A percentile compares a stretch with the other conserved stretches of the same genome.
Conservation (phyloP, 1,140 invertebrate genomes). For the Aradophagus sp. region DNA sequence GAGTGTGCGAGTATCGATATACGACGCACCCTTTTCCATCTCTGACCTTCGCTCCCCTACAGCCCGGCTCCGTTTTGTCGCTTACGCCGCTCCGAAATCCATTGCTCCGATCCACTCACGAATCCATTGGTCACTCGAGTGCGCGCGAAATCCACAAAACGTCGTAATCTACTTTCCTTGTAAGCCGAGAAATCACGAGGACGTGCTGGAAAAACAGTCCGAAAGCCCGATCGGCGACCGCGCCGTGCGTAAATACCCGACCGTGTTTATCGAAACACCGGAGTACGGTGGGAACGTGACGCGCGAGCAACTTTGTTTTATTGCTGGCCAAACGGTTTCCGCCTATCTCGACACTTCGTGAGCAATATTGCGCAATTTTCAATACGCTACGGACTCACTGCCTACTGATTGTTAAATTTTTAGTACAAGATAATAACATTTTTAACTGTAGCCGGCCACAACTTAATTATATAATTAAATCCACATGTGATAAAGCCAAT, state of each 20-base stretch:
- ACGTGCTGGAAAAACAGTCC: conserved; percentile 43
- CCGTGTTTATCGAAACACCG: neutral
- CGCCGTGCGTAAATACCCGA: neutral
- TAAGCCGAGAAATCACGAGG: conserved; percentile 57
- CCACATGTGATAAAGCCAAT: too few species aligned
- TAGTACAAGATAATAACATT: too few species aligned
- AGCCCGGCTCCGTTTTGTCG: conserved; percentile 50
- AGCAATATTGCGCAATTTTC: too few species aligned
- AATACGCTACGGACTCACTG: too few species aligned
- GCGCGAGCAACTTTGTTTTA: conserved; percentile 1
- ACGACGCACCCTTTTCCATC: conserved; percentile 67
- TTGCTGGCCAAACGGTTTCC: too few species aligned
- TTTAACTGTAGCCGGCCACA: too few species aligned
- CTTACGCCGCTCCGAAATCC: conserved; percentile 44
- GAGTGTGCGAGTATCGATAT: conserved; percentile 71
- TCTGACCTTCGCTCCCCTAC: conserved; percentile 59
- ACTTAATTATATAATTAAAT: too few species aligned
- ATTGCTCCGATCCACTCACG: conserved; percentile 62
- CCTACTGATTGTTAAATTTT: too few species aligned
- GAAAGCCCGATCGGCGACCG: too few species aligned
- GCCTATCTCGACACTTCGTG: too few species aligned
- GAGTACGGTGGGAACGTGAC: too few species aligned
- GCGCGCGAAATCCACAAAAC: conserved; percentile 64
- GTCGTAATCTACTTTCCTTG: conserved; percentile 64
- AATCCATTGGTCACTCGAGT: conserved; percentile 66